A percentile compares a stretch with the other conserved stretches of the same genome.
Conservation (phyloP, 2,888 invertebrate species). For the Parapristionchus giblindavisi region DNA sequence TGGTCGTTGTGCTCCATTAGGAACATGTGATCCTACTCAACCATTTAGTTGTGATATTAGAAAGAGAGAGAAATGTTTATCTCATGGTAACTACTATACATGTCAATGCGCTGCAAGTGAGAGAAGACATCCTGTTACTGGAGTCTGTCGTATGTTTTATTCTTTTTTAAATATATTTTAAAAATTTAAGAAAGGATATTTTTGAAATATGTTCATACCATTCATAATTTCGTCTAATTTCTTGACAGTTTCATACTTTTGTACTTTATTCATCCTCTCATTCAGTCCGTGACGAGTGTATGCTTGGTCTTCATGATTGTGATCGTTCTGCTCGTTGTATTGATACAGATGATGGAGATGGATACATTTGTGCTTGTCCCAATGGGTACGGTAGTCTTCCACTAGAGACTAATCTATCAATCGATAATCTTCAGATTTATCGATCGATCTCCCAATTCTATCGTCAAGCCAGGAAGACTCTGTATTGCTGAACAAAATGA, state of each 20-base stretch:
- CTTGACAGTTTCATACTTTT: no score
- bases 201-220: neutral
- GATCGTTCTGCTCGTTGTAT: slow-evolving; percentile 66
- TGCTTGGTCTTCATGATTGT: slow-evolving; percentile 66
- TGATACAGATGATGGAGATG: slow-evolving; percentile 66
- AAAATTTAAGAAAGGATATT: neutral
- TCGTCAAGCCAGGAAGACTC: slow-evolving; percentile 61
- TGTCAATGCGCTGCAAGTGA: slow-evolving; percentile 67
- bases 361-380: slow-evolving; percentile 63
- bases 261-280: slow-evolving; percentile 45
- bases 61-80: slow-evolving; percentile 66
- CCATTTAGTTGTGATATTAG: slow-evolving; percentile 63
- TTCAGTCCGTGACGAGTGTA: slow-evolving; percentile 45
- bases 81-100: slow-evolving; percentile 63
- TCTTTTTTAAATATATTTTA: no score
- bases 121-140: slow-evolving; percentile 67
- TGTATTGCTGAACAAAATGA: slow-evolving; percentile 68
- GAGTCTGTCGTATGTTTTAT: slow-evolving; percentile 63
- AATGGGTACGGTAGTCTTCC: slow-evolving; percentile 41
- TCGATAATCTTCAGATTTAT: slow-evolving; percentile 51
- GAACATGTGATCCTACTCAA: slow-evolving; percentile 66
- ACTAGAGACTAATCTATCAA: slow-evolving; percentile 29
- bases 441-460: slow-evolving; percentile 63
- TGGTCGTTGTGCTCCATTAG: slow-evolving; percentile 35
- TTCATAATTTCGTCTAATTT: neutral